Percentiles rank a stretch among this genome's conserved stretches.
Evolutionary conservation across 2,888 invertebrate species (phyloP).

Genomic region (Acanthosepion lycidas): DNA sequence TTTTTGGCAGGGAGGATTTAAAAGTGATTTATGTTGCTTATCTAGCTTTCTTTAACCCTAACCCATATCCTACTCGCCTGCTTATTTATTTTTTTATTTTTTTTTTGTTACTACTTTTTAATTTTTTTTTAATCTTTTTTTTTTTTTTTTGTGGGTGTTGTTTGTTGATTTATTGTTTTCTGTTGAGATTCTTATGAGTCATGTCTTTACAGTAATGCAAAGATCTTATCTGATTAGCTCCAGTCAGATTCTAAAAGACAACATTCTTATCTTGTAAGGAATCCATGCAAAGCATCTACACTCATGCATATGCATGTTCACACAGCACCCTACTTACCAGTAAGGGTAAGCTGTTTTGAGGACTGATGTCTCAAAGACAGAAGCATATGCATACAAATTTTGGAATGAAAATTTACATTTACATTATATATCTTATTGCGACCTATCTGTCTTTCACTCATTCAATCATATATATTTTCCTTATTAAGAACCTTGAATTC

Average conservation of each 20-base stretch:
- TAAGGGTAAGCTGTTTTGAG: no score
- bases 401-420: no score
- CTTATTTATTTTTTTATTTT: not conserved
- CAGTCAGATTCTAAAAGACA: not conserved
- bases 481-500: no score
- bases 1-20: no score
- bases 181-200: not conserved
- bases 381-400: no score
- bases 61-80: not conserved
- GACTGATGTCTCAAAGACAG: no score
- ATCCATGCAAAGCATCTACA: not conserved
- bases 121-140: not conserved
- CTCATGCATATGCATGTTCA: not conserved
- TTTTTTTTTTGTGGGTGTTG: not conserved
- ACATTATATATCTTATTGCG: no score
- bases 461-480: no score
- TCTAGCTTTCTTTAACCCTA: not conserved
- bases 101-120: not conserved
- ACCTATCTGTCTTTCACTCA: no score
- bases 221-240: not conserved
- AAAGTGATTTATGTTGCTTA: not conserved
- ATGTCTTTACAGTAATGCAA: not conserved
- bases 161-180: not conserved
- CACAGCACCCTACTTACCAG: not conserved
- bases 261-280: not conserved